phyloP scores from a whole-genome alignment of 2,888 invertebrate genomes.

The Hyppa rectilinea region DNA sequence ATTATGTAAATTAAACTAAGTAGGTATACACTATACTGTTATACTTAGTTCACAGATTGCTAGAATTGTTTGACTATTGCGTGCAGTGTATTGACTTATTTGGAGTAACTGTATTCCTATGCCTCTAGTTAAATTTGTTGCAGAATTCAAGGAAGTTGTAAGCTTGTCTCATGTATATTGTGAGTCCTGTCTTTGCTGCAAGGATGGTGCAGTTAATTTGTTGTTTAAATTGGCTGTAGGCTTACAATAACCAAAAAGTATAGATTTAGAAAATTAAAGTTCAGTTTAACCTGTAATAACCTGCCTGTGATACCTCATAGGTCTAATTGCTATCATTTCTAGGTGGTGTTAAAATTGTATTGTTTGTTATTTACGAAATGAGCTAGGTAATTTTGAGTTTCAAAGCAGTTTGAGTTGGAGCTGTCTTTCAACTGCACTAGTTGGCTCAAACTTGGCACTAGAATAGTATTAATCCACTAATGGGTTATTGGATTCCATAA shows the following conservation, averaged over 20 bases:
- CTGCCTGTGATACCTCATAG: conserved; percentile 69
- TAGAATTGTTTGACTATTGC: conserved; percentile 71
- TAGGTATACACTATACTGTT: conserved; percentile 72
- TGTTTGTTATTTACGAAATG: conserved; percentile 54
- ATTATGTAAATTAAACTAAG: conserved; percentile 78
- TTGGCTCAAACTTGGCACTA: conserved; percentile 59
- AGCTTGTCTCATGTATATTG: conserved; percentile 50
- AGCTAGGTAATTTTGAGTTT: conserved; percentile 53
- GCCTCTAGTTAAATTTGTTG: conserved; percentile 63
- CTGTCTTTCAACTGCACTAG: conserved; percentile 40
- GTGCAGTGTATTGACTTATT: conserved; percentile 72
- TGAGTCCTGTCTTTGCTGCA: conserved; percentile 31
- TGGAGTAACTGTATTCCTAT: conserved; percentile 58
- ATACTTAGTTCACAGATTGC: conserved; percentile 72
- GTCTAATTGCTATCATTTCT: conserved; percentile 63
- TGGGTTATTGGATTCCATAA: conserved; percentile 66
- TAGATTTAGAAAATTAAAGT: conserved; percentile 52
- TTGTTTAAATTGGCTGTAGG: conserved; percentile 56
- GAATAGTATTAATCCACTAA: conserved; percentile 65
- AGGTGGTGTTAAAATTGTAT: conserved; percentile 66
- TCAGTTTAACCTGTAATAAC: conserved; percentile 65
- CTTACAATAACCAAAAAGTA: conserved; percentile 38
- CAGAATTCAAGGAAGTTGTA: conserved; percentile 58
- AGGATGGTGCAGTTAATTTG: conserved; percentile 49
- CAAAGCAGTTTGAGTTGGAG: conserved; percentile 41